Evolutionary conservation across 2,888 invertebrate genomes (phyloP).

Genomic region (Ophion slaviceki): DNA sequence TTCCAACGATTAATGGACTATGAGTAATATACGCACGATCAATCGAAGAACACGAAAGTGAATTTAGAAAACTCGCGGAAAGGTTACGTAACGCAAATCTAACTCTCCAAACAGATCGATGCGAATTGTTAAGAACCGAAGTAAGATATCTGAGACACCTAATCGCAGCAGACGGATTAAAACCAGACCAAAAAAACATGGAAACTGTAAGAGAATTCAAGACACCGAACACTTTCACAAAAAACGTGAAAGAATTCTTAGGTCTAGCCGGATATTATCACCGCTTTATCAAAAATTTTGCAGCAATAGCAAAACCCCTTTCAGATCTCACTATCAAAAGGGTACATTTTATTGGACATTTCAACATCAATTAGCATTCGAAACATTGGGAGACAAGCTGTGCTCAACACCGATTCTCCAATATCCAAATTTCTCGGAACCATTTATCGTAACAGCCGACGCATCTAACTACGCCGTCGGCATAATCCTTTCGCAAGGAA

Average conservation of each 20-base stretch:
- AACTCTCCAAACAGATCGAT: too few species aligned
- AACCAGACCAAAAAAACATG: slow-evolving; percentile 43
- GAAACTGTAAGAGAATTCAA: slow-evolving; percentile 51
- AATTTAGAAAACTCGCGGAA: too few species aligned
- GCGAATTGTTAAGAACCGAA: too few species aligned
- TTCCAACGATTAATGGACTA: too few species aligned
- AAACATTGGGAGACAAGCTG: too few species aligned
- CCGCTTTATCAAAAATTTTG: slow-evolving; percentile 48
- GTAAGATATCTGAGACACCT: slow-evolving; percentile 16
- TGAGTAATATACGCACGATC: too few species aligned
- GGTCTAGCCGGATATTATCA: slow-evolving; percentile 52
- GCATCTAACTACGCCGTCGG: too few species aligned
- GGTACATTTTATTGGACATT: slow-evolving; percentile 45
- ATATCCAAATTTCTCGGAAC: slow-evolving; percentile 18
- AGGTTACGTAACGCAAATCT: too few species aligned
- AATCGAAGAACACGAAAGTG: too few species aligned
- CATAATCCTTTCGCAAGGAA: too few species aligned
- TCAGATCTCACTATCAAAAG: slow-evolving; percentile 40
- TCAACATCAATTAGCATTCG: too few species aligned
- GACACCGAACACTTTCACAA: slow-evolving; percentile 24
- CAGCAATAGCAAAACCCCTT: slow-evolving; percentile 47
- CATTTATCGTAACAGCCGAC: slow-evolving; percentile 45
- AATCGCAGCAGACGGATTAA: slow-evolving; percentile 50
- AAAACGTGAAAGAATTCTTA: slow-evolving; percentile 49
- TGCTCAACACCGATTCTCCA: too few species aligned